A percentile compares a stretch with the other conserved stretches of the same genome.
These are phyloP conservation scores for Malthinus seriepunctatus DNA, from an alignment of 2,888 invertebrate genomes.

Conservation along the genomic window DNA sequence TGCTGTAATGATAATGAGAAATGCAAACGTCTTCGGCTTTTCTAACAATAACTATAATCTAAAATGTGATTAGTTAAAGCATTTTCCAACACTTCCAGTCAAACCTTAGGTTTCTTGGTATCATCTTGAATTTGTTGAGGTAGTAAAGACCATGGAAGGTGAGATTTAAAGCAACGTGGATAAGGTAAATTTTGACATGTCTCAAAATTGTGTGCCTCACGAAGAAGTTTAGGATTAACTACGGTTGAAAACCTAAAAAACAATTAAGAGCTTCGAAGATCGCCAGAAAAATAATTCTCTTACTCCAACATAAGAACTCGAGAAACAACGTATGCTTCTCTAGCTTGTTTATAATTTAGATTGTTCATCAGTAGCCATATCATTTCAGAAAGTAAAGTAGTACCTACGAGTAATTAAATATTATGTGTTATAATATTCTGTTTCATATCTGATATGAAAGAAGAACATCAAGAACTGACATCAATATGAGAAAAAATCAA, in stretches of 20 bases:
- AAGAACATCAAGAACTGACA: too few species aligned
- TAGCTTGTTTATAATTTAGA: background rate
- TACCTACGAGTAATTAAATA: background rate
- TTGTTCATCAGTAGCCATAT: background rate
- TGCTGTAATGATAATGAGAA: conserved; percentile 84
- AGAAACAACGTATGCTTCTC: background rate
- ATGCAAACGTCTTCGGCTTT: conserved; percentile 91
- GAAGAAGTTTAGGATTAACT: too few species aligned
- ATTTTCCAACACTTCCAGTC: background rate
- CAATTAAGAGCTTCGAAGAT: background rate
- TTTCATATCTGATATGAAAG: background rate
- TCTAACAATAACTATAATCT: conserved; percentile 79
- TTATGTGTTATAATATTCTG: too few species aligned
- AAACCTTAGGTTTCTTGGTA: conserved; percentile 53
- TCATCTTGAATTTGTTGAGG: conserved; percentile 56
- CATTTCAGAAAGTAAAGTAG: conserved; percentile 1
- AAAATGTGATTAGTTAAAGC: background rate
- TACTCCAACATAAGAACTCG: conserved; percentile 2
- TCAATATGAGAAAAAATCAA: too few species aligned
- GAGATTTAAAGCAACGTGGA: conserved; percentile 65
- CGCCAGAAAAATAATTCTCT: background rate
- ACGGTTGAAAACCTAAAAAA: too few species aligned
- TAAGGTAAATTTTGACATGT: conserved; percentile 14
- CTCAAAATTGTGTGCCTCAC: too few species aligned
- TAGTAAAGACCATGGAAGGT: conserved; percentile 63